Conservation (phyloP, 2,888 invertebrate species). For the Chaitophorus viminalis region DNA sequence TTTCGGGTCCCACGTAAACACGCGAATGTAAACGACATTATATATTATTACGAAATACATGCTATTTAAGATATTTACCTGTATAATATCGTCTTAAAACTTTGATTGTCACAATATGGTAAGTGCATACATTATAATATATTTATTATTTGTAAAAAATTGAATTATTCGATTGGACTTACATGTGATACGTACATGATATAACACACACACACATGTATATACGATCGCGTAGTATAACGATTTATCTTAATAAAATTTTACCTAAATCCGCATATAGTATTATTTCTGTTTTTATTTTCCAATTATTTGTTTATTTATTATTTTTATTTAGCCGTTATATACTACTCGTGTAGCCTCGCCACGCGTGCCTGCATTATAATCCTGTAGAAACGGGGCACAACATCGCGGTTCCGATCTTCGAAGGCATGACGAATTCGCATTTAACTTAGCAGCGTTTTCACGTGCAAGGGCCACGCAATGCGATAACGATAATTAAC, state of each 20-base stretch:
- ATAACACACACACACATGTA: neutral
- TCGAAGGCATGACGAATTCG: neutral
- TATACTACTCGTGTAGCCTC: too few species aligned
- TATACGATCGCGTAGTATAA: neutral
- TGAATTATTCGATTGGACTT: neutral
- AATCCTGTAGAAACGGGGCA: too few species aligned
- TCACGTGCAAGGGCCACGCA: neutral
- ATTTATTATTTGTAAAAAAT: neutral
- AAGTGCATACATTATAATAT: too few species aligned
- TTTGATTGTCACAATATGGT: neutral
- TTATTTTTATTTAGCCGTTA: too few species aligned
- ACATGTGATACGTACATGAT: neutral
- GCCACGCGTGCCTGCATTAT: too few species aligned
- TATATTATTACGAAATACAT: neutral
- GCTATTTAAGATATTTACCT: neutral
- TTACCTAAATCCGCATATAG: too few species aligned
- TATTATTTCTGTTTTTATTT: too few species aligned
- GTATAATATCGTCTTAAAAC: neutral
- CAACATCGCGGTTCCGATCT: too few species aligned
- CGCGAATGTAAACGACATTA: neutral
- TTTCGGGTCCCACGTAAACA: neutral
- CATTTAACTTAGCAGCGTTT: neutral
- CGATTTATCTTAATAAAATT: too few species aligned
- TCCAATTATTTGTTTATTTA: too few species aligned
- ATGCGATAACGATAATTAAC: conserved; percentile 18